A percentile compares a stretch with the other conserved stretches of the same genome.
Evolutionary conservation across 2,888 invertebrate genomes (phyloP).

Genomic region (Meteorus cinctellus): DNA sequence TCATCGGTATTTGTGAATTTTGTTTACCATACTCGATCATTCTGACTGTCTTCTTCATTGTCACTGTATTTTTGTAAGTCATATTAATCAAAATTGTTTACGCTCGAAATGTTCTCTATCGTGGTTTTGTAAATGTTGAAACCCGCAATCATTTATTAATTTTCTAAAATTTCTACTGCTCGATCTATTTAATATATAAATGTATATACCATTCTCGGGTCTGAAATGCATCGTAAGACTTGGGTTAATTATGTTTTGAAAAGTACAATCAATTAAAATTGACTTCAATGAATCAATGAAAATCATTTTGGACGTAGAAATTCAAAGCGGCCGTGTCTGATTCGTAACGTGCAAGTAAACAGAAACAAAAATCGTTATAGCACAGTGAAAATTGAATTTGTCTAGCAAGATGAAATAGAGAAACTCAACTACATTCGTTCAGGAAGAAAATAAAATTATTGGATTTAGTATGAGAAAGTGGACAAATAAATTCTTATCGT

Average conservation of each 20-base stretch:
- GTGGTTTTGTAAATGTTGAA: background rate
- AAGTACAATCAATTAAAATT: background rate
- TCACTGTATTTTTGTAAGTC: conserved; percentile 62
- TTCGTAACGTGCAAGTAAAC: background rate
- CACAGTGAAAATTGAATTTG: too few relatives aligned
- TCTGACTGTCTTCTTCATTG: conserved; percentile 61
- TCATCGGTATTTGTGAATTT: conserved; percentile 60
- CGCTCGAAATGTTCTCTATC: background rate
- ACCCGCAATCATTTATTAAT: background rate
- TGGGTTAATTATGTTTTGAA: too few relatives aligned
- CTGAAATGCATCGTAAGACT: background rate
- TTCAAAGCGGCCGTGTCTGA: background rate
- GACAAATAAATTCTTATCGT: too few relatives aligned
- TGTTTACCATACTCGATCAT: conserved; percentile 65
- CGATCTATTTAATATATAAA: background rate
- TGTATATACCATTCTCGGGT: background rate
- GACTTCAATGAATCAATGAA: background rate
- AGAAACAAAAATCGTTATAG: too few relatives aligned
- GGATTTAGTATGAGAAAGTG: too few relatives aligned
- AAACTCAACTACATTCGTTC: too few relatives aligned
- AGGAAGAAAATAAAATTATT: too few relatives aligned
- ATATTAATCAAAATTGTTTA: background rate
- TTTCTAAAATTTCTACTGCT: background rate
- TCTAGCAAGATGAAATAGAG: too few relatives aligned
- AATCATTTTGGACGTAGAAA: background rate